Evolutionary conservation across 2,113 vertebrate genomes (phyloP), one percentile per base, ranked within the genome.

Genomic region (Ceyx margarethae): DNA sequence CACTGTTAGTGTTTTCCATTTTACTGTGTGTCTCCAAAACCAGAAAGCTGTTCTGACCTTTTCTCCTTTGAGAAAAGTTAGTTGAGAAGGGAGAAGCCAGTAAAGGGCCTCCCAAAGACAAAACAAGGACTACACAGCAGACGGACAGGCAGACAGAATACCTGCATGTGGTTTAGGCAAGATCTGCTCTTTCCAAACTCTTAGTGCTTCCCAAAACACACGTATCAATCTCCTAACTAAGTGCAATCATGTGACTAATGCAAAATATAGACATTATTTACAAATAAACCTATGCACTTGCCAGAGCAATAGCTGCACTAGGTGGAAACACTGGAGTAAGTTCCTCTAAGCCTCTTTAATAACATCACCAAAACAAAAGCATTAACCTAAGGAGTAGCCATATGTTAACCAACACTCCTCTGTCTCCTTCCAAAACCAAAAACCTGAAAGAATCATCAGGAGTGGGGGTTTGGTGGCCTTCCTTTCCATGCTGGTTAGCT

Each of bases 331-430:
- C 3, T 46, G 19, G 57, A 7, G 95, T 65, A 85, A 86, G 58
- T 90, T 94, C 57, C 66, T 78, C 73, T 73, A 91, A 92, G 54
- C 45, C 62, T 33, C 42, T 87, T 93, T 31, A 76, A 37, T 17
- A 89, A 56, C 29, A 64, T 48, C 45, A 86, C 51, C 66, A 91
- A 89, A 95, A 93, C 57, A 89, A 94, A 92, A 60, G 76, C 74
- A 80, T 95, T 95, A 92, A 62, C 46, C 22, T 82, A 77, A 76
- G 65, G 0, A 0, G 31, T 18, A 85, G 60, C 74, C 87, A 75
- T 94, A 90, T 77, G 85, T 84, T 90, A 68, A 71, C 29, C 48
- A 72, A 58, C 13, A 62, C 15, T 67, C 28, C 45, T 26, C 56
- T 62, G 31, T 17, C 61, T 69, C 68, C 58, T 61, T 74, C 3